Evolutionary conservation across 2,113 vertebrate species (phyloP).

Genomic region (rat (Rattus norvegicus)): DNA sequence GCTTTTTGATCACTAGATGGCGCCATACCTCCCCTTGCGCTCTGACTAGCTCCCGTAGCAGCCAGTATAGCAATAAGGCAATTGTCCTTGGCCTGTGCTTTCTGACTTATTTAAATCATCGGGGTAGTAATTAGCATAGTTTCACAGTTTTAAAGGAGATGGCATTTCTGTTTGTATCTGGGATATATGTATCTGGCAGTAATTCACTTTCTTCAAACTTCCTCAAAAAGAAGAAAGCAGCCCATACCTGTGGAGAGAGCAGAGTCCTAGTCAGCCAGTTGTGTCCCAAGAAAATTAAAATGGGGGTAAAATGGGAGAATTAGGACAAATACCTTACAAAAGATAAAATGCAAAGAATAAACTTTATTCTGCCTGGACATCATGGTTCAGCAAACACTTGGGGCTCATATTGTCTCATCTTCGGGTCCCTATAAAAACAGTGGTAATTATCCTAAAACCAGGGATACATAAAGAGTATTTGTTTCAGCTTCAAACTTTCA

Average conservation of each 20-base stretch:
- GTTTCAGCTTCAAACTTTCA: background rate
- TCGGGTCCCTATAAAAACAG: background rate
- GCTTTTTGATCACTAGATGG: constrained; percentile 85
- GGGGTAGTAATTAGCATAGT: background rate
- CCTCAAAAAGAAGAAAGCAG: constrained; percentile 22
- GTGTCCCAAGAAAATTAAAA: constrained; percentile 5
- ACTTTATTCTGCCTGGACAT: background rate
- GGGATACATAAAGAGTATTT: background rate
- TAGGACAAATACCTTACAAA: background rate
- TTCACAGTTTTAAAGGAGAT: background rate
- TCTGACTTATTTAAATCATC: constrained; percentile 41
- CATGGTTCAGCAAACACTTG: background rate
- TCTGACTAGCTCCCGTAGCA: background rate
- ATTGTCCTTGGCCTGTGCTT: background rate
- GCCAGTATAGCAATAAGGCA: background rate
- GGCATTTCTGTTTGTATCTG: background rate
- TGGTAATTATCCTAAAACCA: background rate
- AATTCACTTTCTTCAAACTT: constrained; percentile 11
- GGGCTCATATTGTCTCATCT: background rate
- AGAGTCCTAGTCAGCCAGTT: background rate
- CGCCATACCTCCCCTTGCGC: constrained; percentile 74
- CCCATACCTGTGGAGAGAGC: background rate
- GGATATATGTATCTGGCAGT: background rate
- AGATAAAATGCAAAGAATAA: background rate
- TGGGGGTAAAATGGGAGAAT: background rate